Evolutionary conservation across 2,113 vertebrate species (phyloP).

Genomic region (Halichoeres trimaculatus): DNA sequence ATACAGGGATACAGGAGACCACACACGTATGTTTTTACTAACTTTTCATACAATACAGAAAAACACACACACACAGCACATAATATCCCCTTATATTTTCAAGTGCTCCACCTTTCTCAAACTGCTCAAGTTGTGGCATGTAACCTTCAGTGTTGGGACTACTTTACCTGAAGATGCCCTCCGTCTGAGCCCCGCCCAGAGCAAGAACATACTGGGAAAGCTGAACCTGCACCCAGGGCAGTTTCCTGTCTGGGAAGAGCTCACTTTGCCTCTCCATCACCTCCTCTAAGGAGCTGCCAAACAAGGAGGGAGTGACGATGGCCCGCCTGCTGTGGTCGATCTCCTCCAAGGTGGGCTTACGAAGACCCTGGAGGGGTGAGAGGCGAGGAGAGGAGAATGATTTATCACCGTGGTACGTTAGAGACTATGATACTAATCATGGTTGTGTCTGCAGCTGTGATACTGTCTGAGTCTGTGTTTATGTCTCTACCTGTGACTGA

Average conservation of each 20-base stretch:
- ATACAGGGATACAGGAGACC: constrained; percentile 51
- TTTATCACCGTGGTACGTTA: constrained; percentile 48
- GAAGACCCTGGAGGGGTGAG: constrained; percentile 83
- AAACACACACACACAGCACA: constrained; percentile 21
- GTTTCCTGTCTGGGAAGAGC: constrained; percentile 86
- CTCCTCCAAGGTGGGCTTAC: constrained; percentile 91
- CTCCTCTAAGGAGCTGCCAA: constrained; percentile 90
- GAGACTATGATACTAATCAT: constrained; percentile 37
- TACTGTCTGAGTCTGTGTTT: constrained; percentile 58
- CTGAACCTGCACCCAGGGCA: constrained; percentile 94
- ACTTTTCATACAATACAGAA: constrained; percentile 31
- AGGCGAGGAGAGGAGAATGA: constrained; percentile 23
- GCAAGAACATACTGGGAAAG: constrained; percentile 90
- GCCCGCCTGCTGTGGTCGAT: constrained; percentile 87
- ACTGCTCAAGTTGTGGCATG: constrained; percentile 32
- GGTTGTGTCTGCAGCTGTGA: constrained; percentile 46
- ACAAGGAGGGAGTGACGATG: constrained; percentile 89
- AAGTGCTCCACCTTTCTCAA: constrained; percentile 10
- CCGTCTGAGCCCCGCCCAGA: constrained; percentile 88
- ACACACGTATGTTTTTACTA: constrained; percentile 62
- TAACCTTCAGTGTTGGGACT: background rate
- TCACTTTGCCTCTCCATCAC: constrained; percentile 91
- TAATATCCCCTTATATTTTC: constrained; percentile 39
- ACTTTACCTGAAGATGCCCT: constrained; percentile 93
- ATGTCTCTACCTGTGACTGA: constrained; percentile 56